A percentile compares a stretch with the other conserved stretches of the same genome.
Conservation (phyloP, 2,888 invertebrate genomes). For the Tipula confusa region DNA sequence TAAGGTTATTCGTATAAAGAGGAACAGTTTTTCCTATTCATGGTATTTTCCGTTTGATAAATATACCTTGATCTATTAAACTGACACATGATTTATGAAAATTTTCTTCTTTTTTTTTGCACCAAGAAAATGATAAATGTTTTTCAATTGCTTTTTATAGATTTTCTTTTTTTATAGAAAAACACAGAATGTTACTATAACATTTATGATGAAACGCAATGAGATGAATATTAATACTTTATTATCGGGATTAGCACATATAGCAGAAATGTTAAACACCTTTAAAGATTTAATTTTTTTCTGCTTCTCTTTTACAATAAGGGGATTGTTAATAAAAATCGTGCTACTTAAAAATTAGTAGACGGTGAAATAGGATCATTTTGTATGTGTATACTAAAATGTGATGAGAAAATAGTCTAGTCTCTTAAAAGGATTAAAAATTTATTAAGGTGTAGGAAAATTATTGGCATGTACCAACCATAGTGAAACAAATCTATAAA, state of each 20-base stretch:
- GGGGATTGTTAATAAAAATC: not conserved
- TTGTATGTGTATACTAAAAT: not conserved
- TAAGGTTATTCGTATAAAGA: no score
- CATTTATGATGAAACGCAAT: not conserved
- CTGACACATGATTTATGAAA: slow-evolving; percentile 12
- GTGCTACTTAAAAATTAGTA: not conserved
- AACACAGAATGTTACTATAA: not conserved
- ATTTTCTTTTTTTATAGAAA: not conserved
- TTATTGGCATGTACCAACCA: no score
- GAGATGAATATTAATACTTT: not conserved
- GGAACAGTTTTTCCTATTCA: not conserved
- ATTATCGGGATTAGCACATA: not conserved
- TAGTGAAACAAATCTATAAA: no score
- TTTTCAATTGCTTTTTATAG: not conserved
- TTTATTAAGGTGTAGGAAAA: not conserved
- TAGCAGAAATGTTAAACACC: not conserved
- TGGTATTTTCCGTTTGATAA: not conserved
- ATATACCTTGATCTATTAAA: slow-evolving; percentile 25
- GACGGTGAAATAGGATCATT: slow-evolving; percentile 3
- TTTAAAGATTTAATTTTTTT: not conserved
- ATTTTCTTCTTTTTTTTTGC: not conserved
- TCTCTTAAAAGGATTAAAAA: not conserved
- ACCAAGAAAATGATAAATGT: not conserved
- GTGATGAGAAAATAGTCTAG: not conserved
- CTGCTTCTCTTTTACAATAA: not conserved